A percentile compares a stretch with the other conserved stretches of the same genome.
phyloP scores from a whole-genome alignment of 2,888 invertebrate species.

The Physocephala rufipes region DNA sequence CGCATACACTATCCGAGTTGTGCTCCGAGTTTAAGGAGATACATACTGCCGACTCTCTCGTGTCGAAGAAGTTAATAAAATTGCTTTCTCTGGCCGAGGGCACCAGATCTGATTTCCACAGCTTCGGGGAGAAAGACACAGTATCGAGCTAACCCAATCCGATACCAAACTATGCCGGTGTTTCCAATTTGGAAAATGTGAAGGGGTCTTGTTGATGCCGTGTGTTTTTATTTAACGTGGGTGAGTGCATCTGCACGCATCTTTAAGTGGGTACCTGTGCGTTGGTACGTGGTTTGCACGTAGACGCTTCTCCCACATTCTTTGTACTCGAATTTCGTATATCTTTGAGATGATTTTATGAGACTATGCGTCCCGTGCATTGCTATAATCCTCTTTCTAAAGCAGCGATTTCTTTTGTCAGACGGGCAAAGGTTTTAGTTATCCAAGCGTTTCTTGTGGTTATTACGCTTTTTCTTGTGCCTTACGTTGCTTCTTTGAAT shows the following conservation, averaged over 20 bases:
- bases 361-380: conserved; percentile 26
- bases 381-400: not conserved
- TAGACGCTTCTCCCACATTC: conserved; percentile 28
- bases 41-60: too few relatives aligned
- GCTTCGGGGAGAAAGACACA: too few relatives aligned
- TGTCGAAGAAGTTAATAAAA: not conserved
- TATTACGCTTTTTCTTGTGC: not conserved
- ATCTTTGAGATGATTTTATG: conserved; percentile 29
- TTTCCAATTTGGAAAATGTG: too few relatives aligned
- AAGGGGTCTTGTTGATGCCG: conserved; percentile 13
- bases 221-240: not conserved
- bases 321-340: conserved; percentile 9
- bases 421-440: too few relatives aligned
- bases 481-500: not conserved
- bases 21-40: too few relatives aligned
- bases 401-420: not conserved
- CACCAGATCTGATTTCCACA: not conserved
- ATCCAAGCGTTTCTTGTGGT: conserved; percentile 11
- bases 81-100: not conserved
- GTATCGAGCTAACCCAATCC: too few relatives aligned
- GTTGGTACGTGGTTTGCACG: conserved; percentile 17
- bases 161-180: too few relatives aligned
- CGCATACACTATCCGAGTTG: too few relatives aligned
- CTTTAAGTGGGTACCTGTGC: not conserved
- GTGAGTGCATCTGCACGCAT: not conserved